These are phyloP conservation scores for Python bivittatus DNA, from an alignment of 2,113 vertebrate genomes.

Conservation along the genomic window DNA sequence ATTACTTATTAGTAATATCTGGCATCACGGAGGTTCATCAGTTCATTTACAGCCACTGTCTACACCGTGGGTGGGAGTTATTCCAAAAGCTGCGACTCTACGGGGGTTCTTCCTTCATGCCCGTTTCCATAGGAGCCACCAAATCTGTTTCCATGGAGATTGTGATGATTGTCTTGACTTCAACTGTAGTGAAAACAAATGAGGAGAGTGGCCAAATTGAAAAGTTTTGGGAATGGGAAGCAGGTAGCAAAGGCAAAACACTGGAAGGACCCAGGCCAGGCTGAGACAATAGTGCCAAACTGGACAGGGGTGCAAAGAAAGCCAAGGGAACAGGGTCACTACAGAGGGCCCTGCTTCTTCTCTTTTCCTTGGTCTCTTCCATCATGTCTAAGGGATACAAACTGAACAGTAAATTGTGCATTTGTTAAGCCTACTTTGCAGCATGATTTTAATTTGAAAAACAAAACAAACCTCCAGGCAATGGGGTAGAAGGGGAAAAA, in stretches of 20 bases:
- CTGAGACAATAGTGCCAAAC: neutral
- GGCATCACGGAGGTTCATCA: neutral
- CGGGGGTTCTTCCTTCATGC: constrained; percentile 17
- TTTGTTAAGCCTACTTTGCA: neutral
- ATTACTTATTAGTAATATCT: neutral
- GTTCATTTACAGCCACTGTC: neutral
- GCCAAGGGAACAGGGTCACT: neutral
- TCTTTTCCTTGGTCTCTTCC: neutral
- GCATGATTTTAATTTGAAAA: neutral
- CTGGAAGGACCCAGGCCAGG: neutral
- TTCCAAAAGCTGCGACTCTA: constrained; percentile 3
- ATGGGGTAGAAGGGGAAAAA: neutral
- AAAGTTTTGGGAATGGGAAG: neutral
- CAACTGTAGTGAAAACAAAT: constrained; percentile 29
- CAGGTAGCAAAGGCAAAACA: neutral
- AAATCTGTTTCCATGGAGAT: constrained; percentile 41
- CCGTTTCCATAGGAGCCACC: constrained; percentile 38
- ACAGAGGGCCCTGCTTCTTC: neutral
- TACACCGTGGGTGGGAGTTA: neutral
- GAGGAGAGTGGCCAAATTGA: neutral
- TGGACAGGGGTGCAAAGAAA: neutral
- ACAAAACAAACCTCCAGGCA: neutral
- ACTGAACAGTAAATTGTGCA: neutral
- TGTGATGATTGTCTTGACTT: constrained; percentile 17
- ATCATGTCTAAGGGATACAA: neutral